These are phyloP conservation scores for Lordiphosa mommai DNA, from an alignment of 1,140 invertebrate genomes.

Conservation along the genomic window DNA sequence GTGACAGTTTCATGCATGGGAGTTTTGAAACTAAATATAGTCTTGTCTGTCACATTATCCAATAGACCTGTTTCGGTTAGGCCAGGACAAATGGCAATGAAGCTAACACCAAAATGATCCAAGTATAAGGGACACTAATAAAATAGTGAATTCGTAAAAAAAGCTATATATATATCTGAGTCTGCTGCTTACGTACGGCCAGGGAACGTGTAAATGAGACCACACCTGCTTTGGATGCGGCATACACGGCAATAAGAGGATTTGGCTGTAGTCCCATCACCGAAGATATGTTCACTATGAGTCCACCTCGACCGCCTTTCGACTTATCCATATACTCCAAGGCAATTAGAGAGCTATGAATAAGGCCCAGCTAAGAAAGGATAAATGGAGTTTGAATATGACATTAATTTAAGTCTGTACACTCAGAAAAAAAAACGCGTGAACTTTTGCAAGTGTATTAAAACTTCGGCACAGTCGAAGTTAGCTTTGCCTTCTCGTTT, in stretches of 20 bases:
- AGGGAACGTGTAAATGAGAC: constrained; percentile 79
- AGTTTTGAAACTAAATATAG: constrained; percentile 36
- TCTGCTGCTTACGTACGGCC: constrained; percentile 42
- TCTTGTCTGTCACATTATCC: constrained; percentile 32
- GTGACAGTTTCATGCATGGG: constrained; percentile 26
- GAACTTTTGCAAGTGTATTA: too few species aligned
- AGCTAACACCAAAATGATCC: constrained; percentile 38
- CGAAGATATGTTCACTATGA: constrained; percentile 84
- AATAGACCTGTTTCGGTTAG: constrained; percentile 57
- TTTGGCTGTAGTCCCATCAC: constrained; percentile 81
- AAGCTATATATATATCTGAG: too few species aligned
- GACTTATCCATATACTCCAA: constrained; percentile 81
- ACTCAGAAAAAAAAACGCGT: too few species aligned
- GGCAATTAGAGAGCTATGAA: constrained; percentile 50
- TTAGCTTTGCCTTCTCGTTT: too few species aligned
- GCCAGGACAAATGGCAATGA: constrained; percentile 67
- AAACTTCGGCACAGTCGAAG: too few species aligned
- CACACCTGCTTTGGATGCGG: constrained; percentile 80
- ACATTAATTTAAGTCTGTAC: too few species aligned
- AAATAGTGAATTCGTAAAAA: background rate
- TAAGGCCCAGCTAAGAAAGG: constrained; percentile 44
- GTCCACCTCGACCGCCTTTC: constrained; percentile 82
- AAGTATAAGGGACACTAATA: constrained; percentile 41
- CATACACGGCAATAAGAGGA: constrained; percentile 73
- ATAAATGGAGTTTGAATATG: too few species aligned